Evolutionary conservation across 2,113 vertebrate species (phyloP).

Genomic region (Scalopus aquaticus): DNA sequence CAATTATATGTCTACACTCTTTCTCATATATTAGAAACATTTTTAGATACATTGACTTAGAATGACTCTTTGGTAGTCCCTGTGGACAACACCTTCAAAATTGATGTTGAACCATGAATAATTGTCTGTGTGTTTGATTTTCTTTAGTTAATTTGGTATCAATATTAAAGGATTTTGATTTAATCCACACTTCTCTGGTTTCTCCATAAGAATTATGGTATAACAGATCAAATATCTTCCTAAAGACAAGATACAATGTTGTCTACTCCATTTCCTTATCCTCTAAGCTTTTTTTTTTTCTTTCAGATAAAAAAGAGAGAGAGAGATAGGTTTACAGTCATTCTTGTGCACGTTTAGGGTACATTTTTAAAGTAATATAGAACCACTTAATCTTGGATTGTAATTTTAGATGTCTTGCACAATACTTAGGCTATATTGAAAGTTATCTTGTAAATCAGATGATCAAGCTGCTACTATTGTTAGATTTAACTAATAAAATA

Average conservation of each 20-base stretch:
- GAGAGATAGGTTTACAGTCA: neutral
- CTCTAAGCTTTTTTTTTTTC: slow-evolving; percentile 28
- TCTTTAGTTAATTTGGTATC: slow-evolving; percentile 67
- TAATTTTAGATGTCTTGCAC: neutral
- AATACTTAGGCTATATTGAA: neutral
- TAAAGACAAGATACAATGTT: slow-evolving; percentile 52
- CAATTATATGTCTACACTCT: neutral
- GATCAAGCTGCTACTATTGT: neutral
- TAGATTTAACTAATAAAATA: neutral
- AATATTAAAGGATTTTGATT: slow-evolving; percentile 60
- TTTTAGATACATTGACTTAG: neutral
- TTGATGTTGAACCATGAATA: slow-evolving; percentile 29
- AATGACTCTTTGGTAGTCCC: neutral
- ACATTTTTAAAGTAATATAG: neutral
- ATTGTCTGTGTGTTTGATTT: slow-evolving; percentile 56
- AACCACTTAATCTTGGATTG: slow-evolving; percentile 16
- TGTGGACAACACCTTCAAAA: neutral
- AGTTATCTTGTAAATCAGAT: slow-evolving; percentile 12
- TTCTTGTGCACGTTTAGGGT: neutral
- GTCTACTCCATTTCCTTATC: slow-evolving; percentile 59
- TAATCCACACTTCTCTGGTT: slow-evolving; percentile 66
- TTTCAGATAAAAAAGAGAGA: neutral
- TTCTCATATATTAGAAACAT: slow-evolving; percentile 26
- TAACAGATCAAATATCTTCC: slow-evolving; percentile 56
- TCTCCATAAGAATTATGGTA: slow-evolving; percentile 52